Percentiles rank a stretch among this genome's conserved stretches.
Conservation (phyloP, 2,797 vertebrate genomes). For the Gymnothorax javanicus region DNA sequence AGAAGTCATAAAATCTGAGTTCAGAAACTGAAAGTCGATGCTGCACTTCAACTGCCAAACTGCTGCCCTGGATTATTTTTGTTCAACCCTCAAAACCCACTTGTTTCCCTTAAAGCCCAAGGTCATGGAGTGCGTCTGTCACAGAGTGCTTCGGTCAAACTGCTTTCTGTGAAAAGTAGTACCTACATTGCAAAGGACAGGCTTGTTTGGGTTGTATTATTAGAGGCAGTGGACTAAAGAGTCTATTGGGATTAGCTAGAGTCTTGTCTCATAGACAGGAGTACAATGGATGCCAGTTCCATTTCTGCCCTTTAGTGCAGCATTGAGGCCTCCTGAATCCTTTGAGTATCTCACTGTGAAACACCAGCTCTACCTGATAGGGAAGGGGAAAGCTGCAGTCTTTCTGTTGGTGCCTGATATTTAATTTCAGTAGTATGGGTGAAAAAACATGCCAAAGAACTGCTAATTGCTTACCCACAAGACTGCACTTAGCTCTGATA, state of each 20-base stretch:
- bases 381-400: background rate
- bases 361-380: background rate
- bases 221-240: background rate
- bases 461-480: background rate
- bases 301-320: background rate
- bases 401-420: background rate
- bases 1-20: background rate
- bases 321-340: background rate
- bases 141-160: background rate
- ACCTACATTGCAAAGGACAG: background rate
- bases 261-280: background rate
- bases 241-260: background rate
- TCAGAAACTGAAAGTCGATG: background rate
- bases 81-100: background rate
- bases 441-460: background rate
- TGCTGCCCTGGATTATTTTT: background rate
- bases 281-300: background rate
- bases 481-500: background rate
- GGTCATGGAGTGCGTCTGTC: background rate
- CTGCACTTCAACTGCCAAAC: slow-evolving; percentile 17
- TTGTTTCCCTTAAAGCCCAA: background rate
- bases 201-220: background rate
- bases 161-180: background rate
- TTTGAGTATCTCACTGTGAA: background rate
- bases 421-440: background rate